These are phyloP conservation scores for Cataglyphis albicans DNA, from an alignment of 2,888 invertebrate species.

Conservation along the genomic window DNA sequence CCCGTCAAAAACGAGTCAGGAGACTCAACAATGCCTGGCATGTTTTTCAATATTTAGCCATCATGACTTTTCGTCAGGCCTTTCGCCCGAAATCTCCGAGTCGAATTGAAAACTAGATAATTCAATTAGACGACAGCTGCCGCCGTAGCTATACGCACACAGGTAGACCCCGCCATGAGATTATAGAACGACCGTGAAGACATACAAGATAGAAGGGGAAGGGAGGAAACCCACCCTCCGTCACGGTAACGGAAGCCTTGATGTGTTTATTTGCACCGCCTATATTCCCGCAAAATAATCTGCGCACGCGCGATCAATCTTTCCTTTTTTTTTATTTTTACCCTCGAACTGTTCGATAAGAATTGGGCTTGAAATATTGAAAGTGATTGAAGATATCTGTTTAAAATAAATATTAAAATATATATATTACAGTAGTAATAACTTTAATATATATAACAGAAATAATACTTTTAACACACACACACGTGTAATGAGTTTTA, in stretches of 20 bases:
- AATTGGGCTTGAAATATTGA: neutral
- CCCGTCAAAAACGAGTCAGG: conserved; percentile 71
- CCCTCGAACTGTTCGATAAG: neutral
- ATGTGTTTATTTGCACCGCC: conserved; percentile 77
- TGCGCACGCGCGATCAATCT: conserved; percentile 8
- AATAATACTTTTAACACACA: neutral
- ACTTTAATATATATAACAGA: neutral
- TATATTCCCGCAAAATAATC: conserved; percentile 31
- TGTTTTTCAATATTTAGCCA: conserved; percentile 86
- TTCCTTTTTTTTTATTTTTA: conserved; percentile 29
- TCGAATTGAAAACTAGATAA: conserved; percentile 86
- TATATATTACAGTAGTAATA: neutral
- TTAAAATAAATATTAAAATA: neutral
- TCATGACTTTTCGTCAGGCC: conserved; percentile 85
- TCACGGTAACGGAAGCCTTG: conserved; percentile 67
- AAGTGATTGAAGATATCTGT: neutral
- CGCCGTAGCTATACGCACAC: conserved; percentile 69
- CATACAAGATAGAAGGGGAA: conserved; percentile 46
- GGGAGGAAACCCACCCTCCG: conserved; percentile 68
- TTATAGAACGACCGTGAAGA: conserved; percentile 60
- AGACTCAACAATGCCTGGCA: conserved; percentile 83
- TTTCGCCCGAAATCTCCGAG: conserved; percentile 84
- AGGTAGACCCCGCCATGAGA: conserved; percentile 70
- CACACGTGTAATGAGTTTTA: neutral
- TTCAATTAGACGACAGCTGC: conserved; percentile 85